A percentile compares a stretch with the other conserved stretches of the same genome.
These are phyloP conservation scores for Ataeniobius toweri DNA, from an alignment of 2,797 vertebrate species.

Conservation along the genomic window DNA sequence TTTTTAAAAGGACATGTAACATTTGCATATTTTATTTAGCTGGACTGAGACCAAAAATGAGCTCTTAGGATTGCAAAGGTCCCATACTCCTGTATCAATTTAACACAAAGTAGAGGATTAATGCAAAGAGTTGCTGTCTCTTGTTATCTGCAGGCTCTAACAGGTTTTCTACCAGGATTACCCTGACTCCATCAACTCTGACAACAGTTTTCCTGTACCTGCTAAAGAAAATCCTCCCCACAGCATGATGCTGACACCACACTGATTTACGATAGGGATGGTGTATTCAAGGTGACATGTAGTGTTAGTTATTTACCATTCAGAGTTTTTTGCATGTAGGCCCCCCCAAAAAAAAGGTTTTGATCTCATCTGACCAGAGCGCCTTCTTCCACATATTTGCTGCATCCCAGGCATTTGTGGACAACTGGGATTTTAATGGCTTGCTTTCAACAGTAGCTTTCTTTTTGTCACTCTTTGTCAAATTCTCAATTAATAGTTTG, in stretches of 20 bases:
- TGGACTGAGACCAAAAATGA: too few species aligned
- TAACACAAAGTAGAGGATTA: not conserved
- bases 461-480: not conserved
- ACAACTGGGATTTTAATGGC: not conserved
- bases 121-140: not conserved
- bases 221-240: not conserved
- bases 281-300: not conserved
- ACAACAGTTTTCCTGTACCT: not conserved
- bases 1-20: too few species aligned
- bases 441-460: not conserved
- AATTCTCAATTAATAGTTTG: not conserved
- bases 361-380: not conserved
- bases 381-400: not conserved
- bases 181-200: not conserved
- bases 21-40: too few species aligned
- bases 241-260: constrained; percentile 1
- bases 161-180: not conserved
- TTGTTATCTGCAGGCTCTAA: not conserved
- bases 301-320: not conserved
- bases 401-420: not conserved
- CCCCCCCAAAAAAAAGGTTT: not conserved
- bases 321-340: not conserved
- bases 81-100: not conserved
- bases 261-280: not conserved
- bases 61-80: too few species aligned